phyloP scores from a whole-genome alignment of 2,113 vertebrate species.

The Callorhinus ursinus region DNA sequence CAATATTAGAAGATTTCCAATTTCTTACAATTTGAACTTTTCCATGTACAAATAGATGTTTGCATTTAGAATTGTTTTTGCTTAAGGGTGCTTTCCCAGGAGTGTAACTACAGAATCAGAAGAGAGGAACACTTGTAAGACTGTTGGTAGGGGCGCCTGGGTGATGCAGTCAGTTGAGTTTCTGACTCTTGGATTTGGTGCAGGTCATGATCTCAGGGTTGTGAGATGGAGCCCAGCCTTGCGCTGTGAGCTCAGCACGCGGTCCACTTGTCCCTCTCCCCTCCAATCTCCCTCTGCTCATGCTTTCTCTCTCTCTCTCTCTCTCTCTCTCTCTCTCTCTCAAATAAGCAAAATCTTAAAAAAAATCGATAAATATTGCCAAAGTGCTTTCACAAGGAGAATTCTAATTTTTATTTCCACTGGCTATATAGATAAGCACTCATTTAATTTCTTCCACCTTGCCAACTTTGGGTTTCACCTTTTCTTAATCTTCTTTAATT shows the following conservation, averaged over 20 bases:
- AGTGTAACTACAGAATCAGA: not conserved
- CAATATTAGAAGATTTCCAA: not conserved
- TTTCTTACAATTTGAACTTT: not conserved
- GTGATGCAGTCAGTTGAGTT: not conserved
- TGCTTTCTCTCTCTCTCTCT: not conserved
- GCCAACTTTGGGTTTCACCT: not conserved
- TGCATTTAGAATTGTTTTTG: conserved; percentile 12
- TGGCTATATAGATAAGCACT: not conserved
- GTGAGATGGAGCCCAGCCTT: not conserved
- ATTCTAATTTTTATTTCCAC: conserved; percentile 24
- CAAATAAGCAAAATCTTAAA: not conserved
- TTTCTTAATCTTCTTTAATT: conserved; percentile 10
- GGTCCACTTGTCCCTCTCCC: not conserved
- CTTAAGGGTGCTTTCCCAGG: not conserved
- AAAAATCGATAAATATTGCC: not conserved
- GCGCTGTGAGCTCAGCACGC: not conserved
- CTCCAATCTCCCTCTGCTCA: no score
- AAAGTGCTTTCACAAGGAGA: not conserved
- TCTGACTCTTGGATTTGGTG: not conserved
- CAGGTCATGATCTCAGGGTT: not conserved
- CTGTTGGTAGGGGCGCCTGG: not conserved
- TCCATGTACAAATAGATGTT: not conserved
- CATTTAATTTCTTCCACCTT: not conserved
- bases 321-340: no score
- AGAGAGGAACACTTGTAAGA: not conserved